These are phyloP conservation scores for Trachops cirrhosus DNA, from an alignment of 2,797 vertebrate species.

Conservation along the genomic window DNA sequence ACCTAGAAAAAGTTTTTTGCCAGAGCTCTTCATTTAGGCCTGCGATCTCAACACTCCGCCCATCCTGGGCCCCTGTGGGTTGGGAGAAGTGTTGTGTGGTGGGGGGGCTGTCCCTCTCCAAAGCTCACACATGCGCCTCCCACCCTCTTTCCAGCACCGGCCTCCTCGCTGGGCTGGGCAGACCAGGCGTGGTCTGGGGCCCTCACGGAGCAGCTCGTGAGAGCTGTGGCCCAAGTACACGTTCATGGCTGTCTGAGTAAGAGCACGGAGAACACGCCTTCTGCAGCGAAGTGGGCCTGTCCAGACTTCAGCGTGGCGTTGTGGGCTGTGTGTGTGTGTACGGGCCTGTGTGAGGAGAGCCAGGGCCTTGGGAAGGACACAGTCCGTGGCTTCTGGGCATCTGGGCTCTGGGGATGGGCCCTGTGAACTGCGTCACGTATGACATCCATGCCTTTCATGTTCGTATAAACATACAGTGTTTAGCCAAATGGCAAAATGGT, in stretches of 20 bases:
- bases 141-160: background rate
- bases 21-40: background rate
- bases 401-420: background rate
- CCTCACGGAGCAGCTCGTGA: background rate
- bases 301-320: background rate
- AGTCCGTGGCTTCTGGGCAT: background rate
- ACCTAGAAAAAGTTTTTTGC: constrained; percentile 28
- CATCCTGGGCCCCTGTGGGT: background rate
- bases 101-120: background rate
- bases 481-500: background rate
- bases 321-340: too few species aligned
- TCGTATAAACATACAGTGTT: background rate
- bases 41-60: background rate
- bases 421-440: background rate
- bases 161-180: background rate
- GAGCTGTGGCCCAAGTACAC: fast-evolving
- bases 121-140: background rate
- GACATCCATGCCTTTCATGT: background rate
- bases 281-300: too few species aligned
- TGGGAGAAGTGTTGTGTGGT: background rate
- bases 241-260: background rate
- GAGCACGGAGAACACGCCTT: fast-evolving
- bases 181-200: background rate
- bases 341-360: background rate
- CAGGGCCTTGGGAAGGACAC: fast-evolving